Conservation (phyloP, 92 coral and sea anemone genomes). For the Micromussa lordhowensis region DNA sequence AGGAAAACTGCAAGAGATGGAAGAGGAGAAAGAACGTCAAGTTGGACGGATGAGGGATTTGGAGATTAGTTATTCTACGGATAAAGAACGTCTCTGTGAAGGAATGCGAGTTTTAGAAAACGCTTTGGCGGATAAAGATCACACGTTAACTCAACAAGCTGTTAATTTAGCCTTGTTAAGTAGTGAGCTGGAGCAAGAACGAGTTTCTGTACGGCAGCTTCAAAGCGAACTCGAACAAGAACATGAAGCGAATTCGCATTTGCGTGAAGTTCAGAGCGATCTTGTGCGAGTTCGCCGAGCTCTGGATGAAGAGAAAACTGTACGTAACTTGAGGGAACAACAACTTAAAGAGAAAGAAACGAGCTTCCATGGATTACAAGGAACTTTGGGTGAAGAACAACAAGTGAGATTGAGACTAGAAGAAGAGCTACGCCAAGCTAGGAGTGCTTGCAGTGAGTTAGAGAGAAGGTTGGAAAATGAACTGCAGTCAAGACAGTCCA, state of each 20-base stretch:
- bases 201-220: constrained; percentile 54
- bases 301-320: constrained; percentile 72
- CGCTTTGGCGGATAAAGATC: constrained; percentile 58
- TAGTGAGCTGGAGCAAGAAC: constrained; percentile 66
- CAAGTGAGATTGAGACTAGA: constrained; percentile 64
- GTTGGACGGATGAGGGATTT: constrained; percentile 45
- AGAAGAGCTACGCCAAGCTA: constrained; percentile 69
- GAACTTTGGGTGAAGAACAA: constrained; percentile 54
- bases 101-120: constrained; percentile 67
- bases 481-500: constrained; percentile 78
- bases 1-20: constrained; percentile 36
- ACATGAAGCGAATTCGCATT: constrained; percentile 54
- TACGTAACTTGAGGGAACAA: constrained; percentile 73
- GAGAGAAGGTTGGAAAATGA: constrained; percentile 83
- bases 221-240: constrained; percentile 80
- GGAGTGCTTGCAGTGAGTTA: constrained; percentile 66
- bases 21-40: constrained; percentile 49
- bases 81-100: constrained; percentile 65
- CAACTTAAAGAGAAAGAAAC: constrained; percentile 79
- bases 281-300: constrained; percentile 70
- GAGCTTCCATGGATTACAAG: constrained; percentile 57
- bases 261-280: constrained; percentile 71
- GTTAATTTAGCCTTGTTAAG: constrained; percentile 51
- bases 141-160: constrained; percentile 50
- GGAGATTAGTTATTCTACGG: constrained; percentile 41